Conservation (phyloP, 2,113 vertebrate genomes). For the Paradisaea rubra region DNA sequence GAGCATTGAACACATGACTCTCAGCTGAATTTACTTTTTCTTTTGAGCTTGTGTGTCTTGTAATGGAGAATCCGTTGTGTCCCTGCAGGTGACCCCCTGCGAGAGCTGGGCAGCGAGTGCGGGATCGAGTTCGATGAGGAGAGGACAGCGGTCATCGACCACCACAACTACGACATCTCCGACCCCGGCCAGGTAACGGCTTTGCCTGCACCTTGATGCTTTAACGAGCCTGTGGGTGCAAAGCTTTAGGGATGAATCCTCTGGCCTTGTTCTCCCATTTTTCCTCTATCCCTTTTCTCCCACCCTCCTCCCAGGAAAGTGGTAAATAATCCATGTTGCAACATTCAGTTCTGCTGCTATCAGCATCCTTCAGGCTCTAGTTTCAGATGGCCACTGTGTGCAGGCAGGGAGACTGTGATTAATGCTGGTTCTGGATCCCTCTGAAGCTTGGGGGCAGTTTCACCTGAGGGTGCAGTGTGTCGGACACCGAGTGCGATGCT, state of each 20-base stretch:
- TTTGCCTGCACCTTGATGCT: background rate
- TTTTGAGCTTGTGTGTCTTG: accelerated
- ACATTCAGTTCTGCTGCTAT: background rate
- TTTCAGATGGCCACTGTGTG: accelerated
- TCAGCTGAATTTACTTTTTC: background rate
- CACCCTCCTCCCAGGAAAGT: background rate
- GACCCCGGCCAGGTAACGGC: constrained; percentile 86
- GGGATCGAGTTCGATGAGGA: constrained; percentile 99
- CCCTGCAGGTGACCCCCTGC: constrained; percentile 86
- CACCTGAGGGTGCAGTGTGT: accelerated
- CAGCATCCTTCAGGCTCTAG: background rate
- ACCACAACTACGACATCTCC: constrained; percentile 91
- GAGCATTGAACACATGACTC: accelerated
- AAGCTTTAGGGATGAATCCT: background rate
- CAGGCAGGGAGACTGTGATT: background rate
- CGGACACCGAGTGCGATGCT: accelerated
- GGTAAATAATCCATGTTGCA: background rate
- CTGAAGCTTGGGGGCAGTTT: background rate
- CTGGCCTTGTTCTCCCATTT: background rate
- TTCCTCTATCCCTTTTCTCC: background rate
- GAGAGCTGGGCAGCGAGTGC: constrained; percentile 95
- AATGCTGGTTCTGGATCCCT: background rate
- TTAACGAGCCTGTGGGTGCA: accelerated
- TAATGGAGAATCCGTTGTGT: accelerated
- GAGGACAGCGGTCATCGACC: constrained; percentile 92